Evolutionary conservation across 2,888 invertebrate genomes (phyloP), one percentile per base, ranked within the genome.

Genomic region (Amblyjoppa fuscipennis): DNA sequence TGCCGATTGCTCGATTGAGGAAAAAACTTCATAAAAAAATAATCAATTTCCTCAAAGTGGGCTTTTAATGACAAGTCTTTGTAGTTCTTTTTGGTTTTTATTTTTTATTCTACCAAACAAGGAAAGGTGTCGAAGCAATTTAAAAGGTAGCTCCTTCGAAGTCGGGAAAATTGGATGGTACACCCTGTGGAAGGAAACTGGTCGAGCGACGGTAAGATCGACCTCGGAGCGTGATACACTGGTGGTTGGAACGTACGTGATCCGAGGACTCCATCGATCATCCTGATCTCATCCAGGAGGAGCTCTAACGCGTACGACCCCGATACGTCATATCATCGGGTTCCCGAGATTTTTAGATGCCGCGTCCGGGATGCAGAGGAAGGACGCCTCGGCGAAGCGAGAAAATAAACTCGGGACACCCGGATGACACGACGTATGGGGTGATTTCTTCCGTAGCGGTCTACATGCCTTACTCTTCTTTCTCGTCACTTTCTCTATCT

Each of bases 181-280:
- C 69, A 13, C 1, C 11, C 69, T 69, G 69, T 6, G 20, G 45
- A 28, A 45, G 45, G 13, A 45, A 70, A 51, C 38, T 13, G 20
- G 41, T 41, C 68, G 38, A 70, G 41, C 53, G 6, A 45, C n/a
- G 31, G 51, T 51, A 28, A 49, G 28, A 49, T 31, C 28, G 70
- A 49, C n/a, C 25, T 31, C 25, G 20, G 34, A 38, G 31, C 34
- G 45, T 61, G 28, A 74, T 49, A 66, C 51, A 66, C 34, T 49
- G 64, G 76, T 34, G 64, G 49, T 34, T 34, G 51, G 64, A n/a
- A 76, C 51, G 64, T 64, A 59, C 61, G 45, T 74, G 41, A 13
- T 28, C 56, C 9, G 66, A 51, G 84, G 89, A 91, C 91, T 90
- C 88, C 91, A 91, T 91, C 90, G 90, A 91, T 91, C 91, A 91